Evolutionary conservation across 30 jellyfish, hydroid and myxozoan species (phyloP).

Genomic region (Chrysaora quinquecirrha): DNA sequence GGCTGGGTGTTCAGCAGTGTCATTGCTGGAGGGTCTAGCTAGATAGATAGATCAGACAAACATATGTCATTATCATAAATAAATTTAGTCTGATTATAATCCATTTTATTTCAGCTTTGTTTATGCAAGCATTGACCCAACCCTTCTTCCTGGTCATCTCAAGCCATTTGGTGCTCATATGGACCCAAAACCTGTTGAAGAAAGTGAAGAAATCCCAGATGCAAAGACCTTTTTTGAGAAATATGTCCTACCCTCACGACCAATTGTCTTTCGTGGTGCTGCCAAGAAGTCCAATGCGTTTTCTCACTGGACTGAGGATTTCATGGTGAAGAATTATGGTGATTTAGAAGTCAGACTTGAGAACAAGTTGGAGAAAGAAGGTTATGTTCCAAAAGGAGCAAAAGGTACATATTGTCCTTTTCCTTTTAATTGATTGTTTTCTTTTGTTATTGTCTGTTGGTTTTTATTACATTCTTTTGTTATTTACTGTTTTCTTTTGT

Average conservation of each 20-base stretch:
- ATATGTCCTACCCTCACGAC: constrained; percentile 36
- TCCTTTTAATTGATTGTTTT: no score
- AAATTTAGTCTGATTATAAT: no score
- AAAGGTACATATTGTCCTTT: constrained; percentile 33
- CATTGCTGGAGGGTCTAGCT: no score
- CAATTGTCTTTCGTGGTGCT: constrained; percentile 63
- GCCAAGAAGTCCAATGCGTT: constrained; percentile 66
- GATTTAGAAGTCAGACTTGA: constrained; percentile 69
- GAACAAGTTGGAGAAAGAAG: constrained; percentile 63
- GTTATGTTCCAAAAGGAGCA: constrained; percentile 78
- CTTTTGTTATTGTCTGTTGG: no score
- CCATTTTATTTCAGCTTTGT: not conserved
- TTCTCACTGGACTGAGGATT: constrained; percentile 71
- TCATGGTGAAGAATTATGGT: constrained; percentile 50
- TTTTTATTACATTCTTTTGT: no score
- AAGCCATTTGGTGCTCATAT: constrained; percentile 78
- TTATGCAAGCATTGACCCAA: constrained; percentile 28
- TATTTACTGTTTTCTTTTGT: no score
- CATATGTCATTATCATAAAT: no score
- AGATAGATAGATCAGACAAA: no score
- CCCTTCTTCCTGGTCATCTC: constrained; percentile 66
- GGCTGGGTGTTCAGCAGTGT: no score
- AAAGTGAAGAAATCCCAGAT: constrained; percentile 63
- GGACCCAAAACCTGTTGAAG: constrained; percentile 65
- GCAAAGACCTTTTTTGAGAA: constrained; percentile 62